phyloP scores from a whole-genome alignment of 2,888 invertebrate species.

The Polydrusus cervinus region DNA sequence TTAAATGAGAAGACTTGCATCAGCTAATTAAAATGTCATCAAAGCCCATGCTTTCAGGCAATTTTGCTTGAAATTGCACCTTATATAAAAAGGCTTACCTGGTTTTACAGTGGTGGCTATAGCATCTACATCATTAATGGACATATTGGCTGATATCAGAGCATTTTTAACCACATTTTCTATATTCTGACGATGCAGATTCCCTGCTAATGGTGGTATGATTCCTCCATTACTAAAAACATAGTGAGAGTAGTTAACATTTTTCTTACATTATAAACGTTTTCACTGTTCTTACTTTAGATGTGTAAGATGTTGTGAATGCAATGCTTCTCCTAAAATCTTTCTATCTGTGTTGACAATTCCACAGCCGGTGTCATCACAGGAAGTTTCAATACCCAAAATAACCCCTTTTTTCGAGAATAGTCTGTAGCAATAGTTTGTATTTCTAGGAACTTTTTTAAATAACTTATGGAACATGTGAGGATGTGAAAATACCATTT shows the following conservation, averaged over 20 bases:
- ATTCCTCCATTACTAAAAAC: conserved; percentile 86
- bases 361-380: conserved; percentile 97
- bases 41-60: no score
- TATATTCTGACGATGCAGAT: conserved; percentile 87
- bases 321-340: conserved; percentile 85
- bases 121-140: conserved; percentile 83
- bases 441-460: conserved; percentile 6
- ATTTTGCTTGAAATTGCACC: no score
- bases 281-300: conserved; percentile 74
- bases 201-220: conserved; percentile 88
- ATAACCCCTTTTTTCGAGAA: conserved; percentile 69
- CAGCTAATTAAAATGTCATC: no score
- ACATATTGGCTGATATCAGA: conserved; percentile 76
- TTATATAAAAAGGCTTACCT: no score
- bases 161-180: conserved; percentile 81
- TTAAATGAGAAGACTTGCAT: no score
- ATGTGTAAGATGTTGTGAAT: conserved; percentile 87
- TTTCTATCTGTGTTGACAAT: conserved; percentile 83
- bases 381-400: conserved; percentile 97
- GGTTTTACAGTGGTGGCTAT: conserved; percentile 95
- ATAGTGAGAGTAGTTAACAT: background rate
- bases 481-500: background rate
- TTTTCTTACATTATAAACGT: background rate
- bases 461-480: background rate
- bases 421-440: background rate